A percentile compares a stretch with the other conserved stretches of the same genome.
Evolutionary conservation across 2,888 invertebrate genomes (phyloP).

Genomic region (Agriopis marginaria): DNA sequence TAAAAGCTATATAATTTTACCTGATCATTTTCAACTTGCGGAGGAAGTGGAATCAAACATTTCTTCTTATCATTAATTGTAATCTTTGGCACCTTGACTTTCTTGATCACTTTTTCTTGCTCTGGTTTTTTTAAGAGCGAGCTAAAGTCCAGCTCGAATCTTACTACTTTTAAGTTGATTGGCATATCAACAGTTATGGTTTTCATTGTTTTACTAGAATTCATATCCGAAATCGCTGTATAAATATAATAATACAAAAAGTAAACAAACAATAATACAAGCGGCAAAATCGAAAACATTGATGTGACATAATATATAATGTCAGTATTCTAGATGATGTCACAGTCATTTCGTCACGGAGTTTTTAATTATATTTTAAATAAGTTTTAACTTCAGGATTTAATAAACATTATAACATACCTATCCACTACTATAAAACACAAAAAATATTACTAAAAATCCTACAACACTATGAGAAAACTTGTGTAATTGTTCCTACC

Average conservation of each 20-base stretch:
- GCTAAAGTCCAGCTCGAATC: constrained; percentile 75
- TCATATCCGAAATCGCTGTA: constrained; percentile 11
- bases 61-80: constrained; percentile 59
- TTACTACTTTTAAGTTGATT: constrained; percentile 79
- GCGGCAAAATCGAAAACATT: constrained; percentile 20
- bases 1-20: constrained; percentile 48
- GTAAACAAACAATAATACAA: constrained; percentile 24
- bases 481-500: background rate
- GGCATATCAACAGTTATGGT: constrained; percentile 72
- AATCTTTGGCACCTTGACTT: constrained; percentile 66
- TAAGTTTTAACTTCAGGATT: too few relatives aligned
- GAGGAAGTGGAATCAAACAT: constrained; percentile 67
- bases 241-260: constrained; percentile 14
- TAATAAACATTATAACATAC: background rate
- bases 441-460: background rate
- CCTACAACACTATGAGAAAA: too few relatives aligned
- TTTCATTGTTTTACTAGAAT: constrained; percentile 60
- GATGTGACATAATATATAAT: constrained; percentile 8
- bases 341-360: constrained; percentile 4
- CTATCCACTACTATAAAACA: background rate
- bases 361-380: background rate
- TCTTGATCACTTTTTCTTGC: constrained; percentile 59
- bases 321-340: constrained; percentile 9
- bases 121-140: constrained; percentile 57
- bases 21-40: constrained; percentile 59